Evolutionary conservation across 92 coral and sea anemone species (phyloP).

Genomic region (Anthopleura xanthogrammica): DNA sequence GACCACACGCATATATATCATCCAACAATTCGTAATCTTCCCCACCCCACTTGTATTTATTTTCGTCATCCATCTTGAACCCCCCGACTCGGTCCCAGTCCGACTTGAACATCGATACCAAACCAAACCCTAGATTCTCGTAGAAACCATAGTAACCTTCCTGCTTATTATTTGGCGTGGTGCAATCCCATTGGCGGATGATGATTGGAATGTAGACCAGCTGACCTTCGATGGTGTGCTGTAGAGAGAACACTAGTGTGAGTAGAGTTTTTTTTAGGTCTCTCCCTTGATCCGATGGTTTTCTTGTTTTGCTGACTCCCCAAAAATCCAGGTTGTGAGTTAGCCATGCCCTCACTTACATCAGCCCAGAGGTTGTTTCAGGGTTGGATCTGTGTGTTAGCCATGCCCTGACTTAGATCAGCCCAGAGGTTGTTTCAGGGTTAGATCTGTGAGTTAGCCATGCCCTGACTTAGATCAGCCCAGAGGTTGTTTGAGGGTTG

Average conservation of each 20-base stretch:
- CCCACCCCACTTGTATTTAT: constrained; percentile 71
- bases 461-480: no score
- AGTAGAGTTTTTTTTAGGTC: no score
- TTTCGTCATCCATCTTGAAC: constrained; percentile 36
- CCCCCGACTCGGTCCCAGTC: constrained; percentile 75
- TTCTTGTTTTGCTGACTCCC: no score
- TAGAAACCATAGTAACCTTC: constrained; percentile 53
- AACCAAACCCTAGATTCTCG: constrained; percentile 68
- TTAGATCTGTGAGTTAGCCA: no score
- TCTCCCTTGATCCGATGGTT: no score
- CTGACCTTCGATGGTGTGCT: constrained; percentile 83
- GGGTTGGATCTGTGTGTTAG: no score
- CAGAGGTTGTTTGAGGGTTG: no score
- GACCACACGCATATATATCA: constrained; percentile 44
- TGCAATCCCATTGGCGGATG: constrained; percentile 45
- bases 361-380: no score
- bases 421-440: no score
- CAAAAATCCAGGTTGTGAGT: no score
- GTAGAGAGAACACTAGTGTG: not conserved
- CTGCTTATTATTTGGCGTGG: constrained; percentile 37
- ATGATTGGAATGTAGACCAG: constrained; percentile 66
- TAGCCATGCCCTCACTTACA: no score
- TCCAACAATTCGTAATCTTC: constrained; percentile 76
- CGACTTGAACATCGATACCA: constrained; percentile 69
- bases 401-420: no score